Evolutionary conservation across 2,797 vertebrate genomes (phyloP), one percentile per base, ranked within the genome.

Genomic region (Macrochelys suwanniensis): DNA sequence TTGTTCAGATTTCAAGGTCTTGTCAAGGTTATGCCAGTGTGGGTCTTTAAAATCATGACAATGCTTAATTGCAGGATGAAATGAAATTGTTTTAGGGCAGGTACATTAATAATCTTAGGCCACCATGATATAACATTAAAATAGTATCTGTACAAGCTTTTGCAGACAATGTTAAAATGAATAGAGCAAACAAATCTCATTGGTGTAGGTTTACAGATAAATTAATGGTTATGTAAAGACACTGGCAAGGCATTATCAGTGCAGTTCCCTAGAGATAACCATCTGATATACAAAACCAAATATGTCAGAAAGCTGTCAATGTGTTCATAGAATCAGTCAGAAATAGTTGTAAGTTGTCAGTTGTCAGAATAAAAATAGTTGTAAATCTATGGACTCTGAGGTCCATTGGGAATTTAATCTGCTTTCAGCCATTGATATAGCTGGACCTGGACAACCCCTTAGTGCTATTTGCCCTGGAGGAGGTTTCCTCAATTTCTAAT

Each of bases 321-420:
- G 37, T 71, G 37, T 71, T 68, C 68, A 71, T 85, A 71, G 31
- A 59, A n/a, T 50, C 78, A 84, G 25, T 25, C 91, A 94, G 91
- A 45, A 17, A 49, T 49, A 49, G 47, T 49, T 49, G 47, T 49
- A 49, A 49, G 9, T 49, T 49, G 47, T 49, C 47, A 49, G 47
- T 49, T 49, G 47, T 49, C 47, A 19, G 42, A 54, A 71, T 89
- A 68, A 68, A 61, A 37, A 68, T 68, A 68, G 16, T n/a, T 88
- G 21, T 10, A 42, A 45, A 2, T 17, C 19, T 6, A 19, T 17
- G 68, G 53, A 4, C 80, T 92, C 85, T 42, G 79, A n/a, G 31
- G 79, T 87, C 83, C 12, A 26, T 4, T 25, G 42, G 25, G 45
- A 2, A 47, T 77, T 28, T 49, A 47, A 28, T 28, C 15, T 49